A percentile compares a stretch with the other conserved stretches of the same genome.
phyloP scores from a whole-genome alignment of 1,140 invertebrate species.

The Listronotus bonariensis region DNA sequence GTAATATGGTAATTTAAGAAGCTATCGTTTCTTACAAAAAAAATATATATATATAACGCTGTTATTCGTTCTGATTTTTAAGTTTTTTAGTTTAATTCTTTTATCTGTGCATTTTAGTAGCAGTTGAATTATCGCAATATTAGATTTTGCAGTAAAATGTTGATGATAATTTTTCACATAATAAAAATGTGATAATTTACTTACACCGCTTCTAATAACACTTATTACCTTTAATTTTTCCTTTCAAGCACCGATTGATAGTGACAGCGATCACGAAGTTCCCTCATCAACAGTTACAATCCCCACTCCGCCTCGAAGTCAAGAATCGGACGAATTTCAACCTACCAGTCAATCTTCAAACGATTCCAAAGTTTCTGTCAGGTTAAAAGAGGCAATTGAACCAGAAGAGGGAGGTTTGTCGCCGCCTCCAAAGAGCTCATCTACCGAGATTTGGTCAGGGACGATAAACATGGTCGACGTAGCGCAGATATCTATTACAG shows the following conservation, averaged over 20 bases:
- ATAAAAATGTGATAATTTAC: no score
- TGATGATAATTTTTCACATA: no score
- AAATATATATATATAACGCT: no score
- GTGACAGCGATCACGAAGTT: constrained; percentile 65
- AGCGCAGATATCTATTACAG: constrained; percentile 83
- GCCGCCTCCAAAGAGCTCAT: constrained; percentile 28
- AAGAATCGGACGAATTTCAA: constrained; percentile 44
- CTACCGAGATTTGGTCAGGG: constrained; percentile 73
- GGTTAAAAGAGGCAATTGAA: constrained; percentile 13
- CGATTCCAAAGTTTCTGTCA: constrained; percentile 14
- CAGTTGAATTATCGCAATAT: no score
- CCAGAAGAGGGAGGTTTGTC: constrained; percentile 21
- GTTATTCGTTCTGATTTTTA: no score
- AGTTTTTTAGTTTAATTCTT: no score
- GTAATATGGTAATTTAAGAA: no score
- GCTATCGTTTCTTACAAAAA: no score
- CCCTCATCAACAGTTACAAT: constrained; percentile 64
- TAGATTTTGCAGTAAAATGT: no score
- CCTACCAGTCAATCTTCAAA: constrained; percentile 20
- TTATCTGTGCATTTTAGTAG: no score
- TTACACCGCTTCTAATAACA: background rate
- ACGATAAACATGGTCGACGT: constrained; percentile 90
- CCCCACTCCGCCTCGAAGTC: constrained; percentile 53
- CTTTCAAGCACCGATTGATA: constrained; percentile 51
- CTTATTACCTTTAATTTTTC: constrained; percentile 21